Percentiles rank a stretch among this genome's conserved stretches.
Conservation (phyloP, 2,888 invertebrate species). For the Clepsis dumicolana region DNA sequence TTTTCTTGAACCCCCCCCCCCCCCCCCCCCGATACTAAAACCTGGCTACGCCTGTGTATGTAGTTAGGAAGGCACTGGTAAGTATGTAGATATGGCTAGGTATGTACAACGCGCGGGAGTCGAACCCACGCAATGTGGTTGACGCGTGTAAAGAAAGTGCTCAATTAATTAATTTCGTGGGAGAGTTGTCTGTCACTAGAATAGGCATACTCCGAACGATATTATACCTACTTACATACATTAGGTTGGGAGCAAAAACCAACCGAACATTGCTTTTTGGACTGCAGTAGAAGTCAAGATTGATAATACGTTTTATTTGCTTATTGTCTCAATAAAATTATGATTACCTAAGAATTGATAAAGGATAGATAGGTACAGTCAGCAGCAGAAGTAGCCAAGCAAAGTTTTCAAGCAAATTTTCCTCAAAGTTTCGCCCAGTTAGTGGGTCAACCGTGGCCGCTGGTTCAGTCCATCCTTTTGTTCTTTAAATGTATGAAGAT, state of each 20-base stretch:
- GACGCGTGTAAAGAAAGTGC: neutral
- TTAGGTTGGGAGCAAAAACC: neutral
- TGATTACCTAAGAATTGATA: too few species aligned
- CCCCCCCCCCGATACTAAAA: too few species aligned
- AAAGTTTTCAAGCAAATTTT: too few species aligned
- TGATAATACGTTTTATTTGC: neutral
- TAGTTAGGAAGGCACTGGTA: neutral
- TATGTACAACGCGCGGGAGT: neutral
- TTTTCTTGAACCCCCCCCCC: too few species aligned
- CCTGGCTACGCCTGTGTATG: too few species aligned
- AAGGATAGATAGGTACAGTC: too few species aligned
- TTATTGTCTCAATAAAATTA: neutral
- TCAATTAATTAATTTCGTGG: conserved; percentile 6
- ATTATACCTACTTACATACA: neutral
- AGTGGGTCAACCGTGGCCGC: too few species aligned
- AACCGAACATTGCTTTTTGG: conserved; percentile 5
- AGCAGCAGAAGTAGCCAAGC: too few species aligned
- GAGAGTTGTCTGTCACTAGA: conserved; percentile 4
- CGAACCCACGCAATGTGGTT: neutral
- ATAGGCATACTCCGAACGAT: too few species aligned
- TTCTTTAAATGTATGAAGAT: too few species aligned
- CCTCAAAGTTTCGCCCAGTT: too few species aligned
- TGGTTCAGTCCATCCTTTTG: too few species aligned
- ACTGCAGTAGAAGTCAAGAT: neutral
- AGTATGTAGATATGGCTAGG: neutral